These are phyloP conservation scores for Apodemia zela DNA, from an alignment of 2,888 invertebrate genomes.

Conservation along the genomic window DNA sequence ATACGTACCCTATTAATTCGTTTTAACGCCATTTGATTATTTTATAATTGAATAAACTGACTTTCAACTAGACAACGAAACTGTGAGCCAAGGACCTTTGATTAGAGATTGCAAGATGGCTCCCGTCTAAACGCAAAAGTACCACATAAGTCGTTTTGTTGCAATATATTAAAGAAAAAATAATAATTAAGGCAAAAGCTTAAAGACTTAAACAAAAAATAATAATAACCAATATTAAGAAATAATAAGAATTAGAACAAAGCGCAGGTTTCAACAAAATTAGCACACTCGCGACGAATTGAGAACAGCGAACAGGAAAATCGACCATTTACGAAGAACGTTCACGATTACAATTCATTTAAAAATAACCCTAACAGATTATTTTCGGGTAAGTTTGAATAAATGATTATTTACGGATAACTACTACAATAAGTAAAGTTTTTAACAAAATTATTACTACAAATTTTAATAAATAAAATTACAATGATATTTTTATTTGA, in stretches of 20 bases:
- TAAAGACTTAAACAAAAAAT: conserved; percentile 63
- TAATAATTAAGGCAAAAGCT: conserved; percentile 53
- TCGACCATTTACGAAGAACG: conserved; percentile 71
- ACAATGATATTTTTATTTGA: not conserved
- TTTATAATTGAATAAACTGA: conserved; percentile 86
- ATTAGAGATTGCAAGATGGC: conserved; percentile 93
- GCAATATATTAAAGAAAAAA: conserved; percentile 59
- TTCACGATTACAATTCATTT: conserved; percentile 43
- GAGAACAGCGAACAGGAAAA: conserved; percentile 78
- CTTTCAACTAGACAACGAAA: conserved; percentile 90
- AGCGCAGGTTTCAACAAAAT: conserved; percentile 64
- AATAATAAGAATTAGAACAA: conserved; percentile 64
- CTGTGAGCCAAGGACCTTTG: conserved; percentile 91
- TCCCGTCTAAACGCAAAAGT: conserved; percentile 88
- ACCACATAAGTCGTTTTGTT: conserved; percentile 84
- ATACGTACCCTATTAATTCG: conserved; percentile 96
- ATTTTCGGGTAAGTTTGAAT: not conserved
- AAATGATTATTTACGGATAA: not conserved
- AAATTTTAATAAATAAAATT: conserved; percentile 8
- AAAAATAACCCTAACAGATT: conserved; percentile 19
- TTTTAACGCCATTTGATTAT: conserved; percentile 95
- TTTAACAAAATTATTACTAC: not conserved
- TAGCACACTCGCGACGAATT: conserved; percentile 69
- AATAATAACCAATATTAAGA: conserved; percentile 73
- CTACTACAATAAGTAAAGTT: not conserved